Conservation (phyloP, 2,797 vertebrate species). For the Bucorvus abyssinicus region DNA sequence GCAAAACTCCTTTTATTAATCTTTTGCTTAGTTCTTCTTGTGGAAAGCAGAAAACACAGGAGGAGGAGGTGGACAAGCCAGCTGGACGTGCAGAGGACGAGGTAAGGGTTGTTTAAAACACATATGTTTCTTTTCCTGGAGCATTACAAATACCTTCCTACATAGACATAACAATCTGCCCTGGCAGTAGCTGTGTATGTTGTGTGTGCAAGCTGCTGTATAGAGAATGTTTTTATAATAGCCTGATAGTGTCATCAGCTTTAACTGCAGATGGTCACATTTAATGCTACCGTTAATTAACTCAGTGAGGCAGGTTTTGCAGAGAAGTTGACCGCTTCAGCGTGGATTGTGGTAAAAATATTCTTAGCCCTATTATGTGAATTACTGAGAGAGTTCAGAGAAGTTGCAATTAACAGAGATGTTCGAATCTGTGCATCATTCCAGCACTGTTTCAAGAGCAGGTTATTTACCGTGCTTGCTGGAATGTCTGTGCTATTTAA, state of each 20-base stretch:
- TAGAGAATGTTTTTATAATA: not conserved
- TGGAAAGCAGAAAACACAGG: conserved; percentile 81
- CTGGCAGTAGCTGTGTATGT: not conserved
- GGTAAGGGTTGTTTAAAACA: conserved; percentile 71
- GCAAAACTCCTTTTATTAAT: conserved; percentile 77
- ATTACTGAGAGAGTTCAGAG: not conserved
- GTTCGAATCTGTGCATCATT: not conserved
- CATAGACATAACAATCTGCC: not conserved
- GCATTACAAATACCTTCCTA: fast-evolving
- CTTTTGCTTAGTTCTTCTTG: conserved; percentile 78
- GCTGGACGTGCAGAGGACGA: conserved; percentile 78
- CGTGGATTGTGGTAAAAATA: not conserved
- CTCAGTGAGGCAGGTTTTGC: not conserved
- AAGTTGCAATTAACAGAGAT: not conserved
- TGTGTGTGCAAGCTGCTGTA: not conserved
- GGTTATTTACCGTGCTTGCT: not conserved
- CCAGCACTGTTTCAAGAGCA: not conserved
- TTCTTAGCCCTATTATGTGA: not conserved
- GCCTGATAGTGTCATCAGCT: not conserved
- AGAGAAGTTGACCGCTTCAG: not conserved
- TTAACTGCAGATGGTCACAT: not conserved
- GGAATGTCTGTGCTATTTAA: fast-evolving
- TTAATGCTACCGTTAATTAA: not conserved
- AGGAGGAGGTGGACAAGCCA: conserved; percentile 82
- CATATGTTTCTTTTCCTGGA: not conserved